These are phyloP conservation scores for Phthorimaea operculella DNA, from an alignment of 1,140 invertebrate genomes.

Conservation along the genomic window DNA sequence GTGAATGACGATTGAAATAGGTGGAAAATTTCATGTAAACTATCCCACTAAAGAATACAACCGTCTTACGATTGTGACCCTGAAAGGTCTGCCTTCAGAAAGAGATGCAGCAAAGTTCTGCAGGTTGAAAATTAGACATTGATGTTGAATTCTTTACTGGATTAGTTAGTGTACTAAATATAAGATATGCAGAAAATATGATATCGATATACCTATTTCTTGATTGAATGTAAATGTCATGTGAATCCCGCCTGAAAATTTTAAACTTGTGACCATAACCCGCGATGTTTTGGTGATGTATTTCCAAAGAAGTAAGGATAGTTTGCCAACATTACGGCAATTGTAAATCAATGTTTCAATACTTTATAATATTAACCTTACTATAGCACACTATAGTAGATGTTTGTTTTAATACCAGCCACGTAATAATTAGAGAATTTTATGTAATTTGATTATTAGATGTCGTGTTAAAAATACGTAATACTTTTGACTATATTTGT, in stretches of 20 bases:
- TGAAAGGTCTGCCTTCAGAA: too few relatives aligned
- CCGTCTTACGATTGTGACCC: too few relatives aligned
- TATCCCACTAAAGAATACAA: too few relatives aligned
- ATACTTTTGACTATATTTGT: slow-evolving; percentile 18
- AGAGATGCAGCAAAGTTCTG: too few relatives aligned
- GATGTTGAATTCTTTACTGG: too few relatives aligned
- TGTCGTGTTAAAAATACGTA: slow-evolving; percentile 21
- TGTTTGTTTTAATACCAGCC: slow-evolving; percentile 22
- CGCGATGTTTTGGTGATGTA: slow-evolving; percentile 63
- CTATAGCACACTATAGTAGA: slow-evolving; percentile 27
- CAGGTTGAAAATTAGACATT: too few relatives aligned
- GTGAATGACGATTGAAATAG: background rate
- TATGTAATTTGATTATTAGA: slow-evolving; percentile 18
- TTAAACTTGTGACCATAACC: slow-evolving; percentile 61
- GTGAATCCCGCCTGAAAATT: slow-evolving; percentile 60
- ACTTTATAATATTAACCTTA: slow-evolving; percentile 20
- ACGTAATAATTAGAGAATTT: slow-evolving; percentile 22
- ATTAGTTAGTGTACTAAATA: too few relatives aligned
- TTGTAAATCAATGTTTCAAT: slow-evolving; percentile 41
- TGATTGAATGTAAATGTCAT: slow-evolving; percentile 11
- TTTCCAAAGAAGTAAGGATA: slow-evolving; percentile 66
- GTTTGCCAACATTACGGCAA: slow-evolving; percentile 51
- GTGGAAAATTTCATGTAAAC: background rate
- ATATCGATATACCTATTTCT: background rate
- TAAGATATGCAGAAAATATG: background rate